Base-by-base conservation (phyloP, 1,140 invertebrate species). In the Asobara japonica region DNA sequence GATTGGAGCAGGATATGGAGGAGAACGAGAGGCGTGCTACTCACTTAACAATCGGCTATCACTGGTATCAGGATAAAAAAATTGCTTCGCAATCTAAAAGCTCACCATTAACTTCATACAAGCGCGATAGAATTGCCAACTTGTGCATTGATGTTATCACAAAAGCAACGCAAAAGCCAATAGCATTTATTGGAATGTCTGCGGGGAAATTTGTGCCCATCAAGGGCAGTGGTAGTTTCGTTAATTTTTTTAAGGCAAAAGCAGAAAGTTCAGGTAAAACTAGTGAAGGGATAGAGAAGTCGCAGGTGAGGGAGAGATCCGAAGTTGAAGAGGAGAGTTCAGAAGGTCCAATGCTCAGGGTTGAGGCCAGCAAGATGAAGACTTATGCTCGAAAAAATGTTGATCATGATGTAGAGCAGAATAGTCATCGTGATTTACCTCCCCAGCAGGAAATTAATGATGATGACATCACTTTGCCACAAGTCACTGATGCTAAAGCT, bases 1-100 rank as follows among this genome's bases (percentile, higher is more conserved):
- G 97, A 60, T 85, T 98, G n/a, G 90, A 93, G 51, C 92, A 93
- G 80, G 97, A 98, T 88, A 89, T 89, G 13, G 85, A 89, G 67
- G 92, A 92, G 83, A 93, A 92, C 77, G 91, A 92, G 75, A 88
- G 93, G 31, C 89, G 87, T 22, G 92, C 92, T 0, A 91, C 90
- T 48, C 89, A 92, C 76, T 89, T 94, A 82, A 90, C 89, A 3
- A 82, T 92, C 2, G 89, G 88, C 78, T 92, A 90, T 77, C 84
- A 89, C 1, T 90, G 91, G 75, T 83, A 90, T 71, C 80, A 89
- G 25, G 88, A 93, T 77, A 89, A 89, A 13, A 89, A 87, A 70
- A 89, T 90, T 48, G 78, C 90, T 3, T 88, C 90, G 11, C 92
- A 92, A 75, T 92, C 92, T 1, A 87, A 89, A 70, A 89, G 89